A percentile compares a stretch with the other conserved stretches of the same genome.
Evolutionary conservation across 92 coral and sea anemone species (phyloP).

Genomic region (Paramuricea clavata): DNA sequence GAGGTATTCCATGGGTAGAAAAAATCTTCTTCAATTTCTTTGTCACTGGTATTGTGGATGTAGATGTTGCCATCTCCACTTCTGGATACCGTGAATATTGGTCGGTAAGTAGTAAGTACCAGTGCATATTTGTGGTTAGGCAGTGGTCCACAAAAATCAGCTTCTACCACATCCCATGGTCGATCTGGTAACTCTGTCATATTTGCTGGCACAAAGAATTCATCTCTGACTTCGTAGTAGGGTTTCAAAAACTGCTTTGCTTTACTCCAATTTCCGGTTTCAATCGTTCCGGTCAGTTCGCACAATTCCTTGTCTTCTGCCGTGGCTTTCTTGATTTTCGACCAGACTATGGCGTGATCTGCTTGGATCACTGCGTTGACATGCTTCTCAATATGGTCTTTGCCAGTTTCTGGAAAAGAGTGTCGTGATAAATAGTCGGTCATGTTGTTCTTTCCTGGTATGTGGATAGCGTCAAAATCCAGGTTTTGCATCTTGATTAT

Average conservation of each 20-base stretch:
- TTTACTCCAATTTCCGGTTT: constrained; percentile 52
- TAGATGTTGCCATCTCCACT: no score
- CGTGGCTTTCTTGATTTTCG: constrained; percentile 24
- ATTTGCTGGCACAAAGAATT: constrained; percentile 35
- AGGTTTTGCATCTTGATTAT: constrained; percentile 14
- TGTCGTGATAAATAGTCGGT: constrained; percentile 50
- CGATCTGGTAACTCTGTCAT: neutral
- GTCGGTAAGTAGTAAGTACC: constrained; percentile 42
- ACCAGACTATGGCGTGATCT: constrained; percentile 26
- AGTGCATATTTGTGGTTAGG: constrained; percentile 7
- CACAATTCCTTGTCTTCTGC: constrained; percentile 20
- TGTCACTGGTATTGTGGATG: no score
- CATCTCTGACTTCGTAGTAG: constrained; percentile 49
- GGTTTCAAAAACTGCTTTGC: constrained; percentile 45
- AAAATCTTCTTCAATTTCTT: no score
- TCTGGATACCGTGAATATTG: constrained; percentile 68
- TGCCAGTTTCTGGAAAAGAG: neutral
- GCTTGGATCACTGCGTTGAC: constrained; percentile 15
- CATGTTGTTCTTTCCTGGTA: constrained; percentile 26
- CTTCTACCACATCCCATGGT: neutral
- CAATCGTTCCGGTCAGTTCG: constrained; percentile 23
- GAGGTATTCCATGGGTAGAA: no score
- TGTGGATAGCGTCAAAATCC: constrained; percentile 35
- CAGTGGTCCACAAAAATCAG: neutral
- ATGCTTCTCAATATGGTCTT: constrained; percentile 10